Percentiles rank a stretch among this genome's conserved stretches.
Evolutionary conservation across 2,113 vertebrate species (phyloP).

Genomic region (Spilogale gracilis): DNA sequence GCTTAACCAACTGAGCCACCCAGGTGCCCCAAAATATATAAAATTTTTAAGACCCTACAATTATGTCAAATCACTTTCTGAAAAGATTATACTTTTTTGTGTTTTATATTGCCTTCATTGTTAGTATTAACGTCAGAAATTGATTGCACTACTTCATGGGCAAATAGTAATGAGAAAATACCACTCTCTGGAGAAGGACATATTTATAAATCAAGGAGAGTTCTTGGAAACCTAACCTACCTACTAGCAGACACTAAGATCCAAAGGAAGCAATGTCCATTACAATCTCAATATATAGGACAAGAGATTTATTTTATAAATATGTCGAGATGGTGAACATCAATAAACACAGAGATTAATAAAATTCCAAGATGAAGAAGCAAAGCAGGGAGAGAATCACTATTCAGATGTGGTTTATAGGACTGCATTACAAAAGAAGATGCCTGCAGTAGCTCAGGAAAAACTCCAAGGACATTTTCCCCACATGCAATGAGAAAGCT

Average conservation of each 20-base stretch:
- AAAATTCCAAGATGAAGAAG: background rate
- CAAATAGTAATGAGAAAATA: background rate
- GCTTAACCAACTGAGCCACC: too few species aligned
- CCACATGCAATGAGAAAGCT: background rate
- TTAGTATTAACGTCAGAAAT: background rate
- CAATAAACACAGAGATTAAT: slow-evolving; percentile 1
- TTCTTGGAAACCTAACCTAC: background rate
- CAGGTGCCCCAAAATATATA: background rate
- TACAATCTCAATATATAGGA: background rate
- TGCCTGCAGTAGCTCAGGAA: background rate
- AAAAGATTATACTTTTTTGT: background rate
- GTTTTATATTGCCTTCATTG: background rate
- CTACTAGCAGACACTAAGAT: background rate
- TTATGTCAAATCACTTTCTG: background rate
- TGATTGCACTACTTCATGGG: background rate
- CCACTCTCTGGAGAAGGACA: background rate
- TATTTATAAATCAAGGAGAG: background rate
- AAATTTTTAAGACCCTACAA: background rate
- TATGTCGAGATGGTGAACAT: background rate
- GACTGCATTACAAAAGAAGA: background rate
- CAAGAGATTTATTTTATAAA: background rate
- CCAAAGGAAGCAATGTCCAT: background rate
- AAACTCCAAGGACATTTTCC: background rate
- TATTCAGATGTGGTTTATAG: background rate
- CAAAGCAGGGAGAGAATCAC: background rate